A percentile compares a stretch with the other conserved stretches of the same genome.
These are phyloP conservation scores for Pelmatolapia mariae DNA, from an alignment of 2,113 vertebrate genomes.

Conservation along the genomic window DNA sequence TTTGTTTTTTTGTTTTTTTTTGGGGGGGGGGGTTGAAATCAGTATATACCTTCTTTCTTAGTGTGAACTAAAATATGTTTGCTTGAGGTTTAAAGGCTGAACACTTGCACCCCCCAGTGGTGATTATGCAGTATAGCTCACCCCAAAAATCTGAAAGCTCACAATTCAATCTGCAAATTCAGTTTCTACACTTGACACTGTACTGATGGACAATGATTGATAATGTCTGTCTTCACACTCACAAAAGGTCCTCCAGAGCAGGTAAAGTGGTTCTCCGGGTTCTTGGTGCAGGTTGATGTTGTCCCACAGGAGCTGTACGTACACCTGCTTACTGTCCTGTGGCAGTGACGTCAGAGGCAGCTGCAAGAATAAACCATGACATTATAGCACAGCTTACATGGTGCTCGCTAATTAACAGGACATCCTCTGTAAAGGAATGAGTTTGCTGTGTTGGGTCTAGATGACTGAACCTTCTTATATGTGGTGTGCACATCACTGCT, in stretches of 20 bases:
- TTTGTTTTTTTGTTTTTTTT: no score
- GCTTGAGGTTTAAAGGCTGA: rapidly evolving
- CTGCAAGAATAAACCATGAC: conserved; percentile 54
- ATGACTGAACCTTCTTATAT: not conserved
- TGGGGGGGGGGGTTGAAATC: rapidly evolving
- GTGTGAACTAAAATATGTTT: no score
- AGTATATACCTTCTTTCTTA: not conserved
- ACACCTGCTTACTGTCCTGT: conserved; percentile 94
- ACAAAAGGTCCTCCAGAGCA: conserved; percentile 88
- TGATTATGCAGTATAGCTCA: rapidly evolving
- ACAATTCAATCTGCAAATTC: not conserved
- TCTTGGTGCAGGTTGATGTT: conserved; percentile 95
- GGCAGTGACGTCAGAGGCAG: conserved; percentile 85
- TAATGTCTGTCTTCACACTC: conserved; percentile 52
- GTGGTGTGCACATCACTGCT: rapidly evolving
- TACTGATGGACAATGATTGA: rapidly evolving
- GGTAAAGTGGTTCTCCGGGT: conserved; percentile 85
- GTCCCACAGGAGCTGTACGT: conserved; percentile 93
- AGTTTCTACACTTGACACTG: rapidly evolving
- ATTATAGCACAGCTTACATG: not conserved
- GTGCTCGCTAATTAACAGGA: not conserved
- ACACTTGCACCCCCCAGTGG: rapidly evolving
- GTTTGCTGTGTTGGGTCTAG: not conserved
- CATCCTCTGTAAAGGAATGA: not conserved
- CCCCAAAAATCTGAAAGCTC: rapidly evolving